Percentiles rank a stretch among this genome's conserved stretches.
Evolutionary conservation across 2,113 vertebrate species (phyloP).

Genomic region (Actenoides hombroni): DNA sequence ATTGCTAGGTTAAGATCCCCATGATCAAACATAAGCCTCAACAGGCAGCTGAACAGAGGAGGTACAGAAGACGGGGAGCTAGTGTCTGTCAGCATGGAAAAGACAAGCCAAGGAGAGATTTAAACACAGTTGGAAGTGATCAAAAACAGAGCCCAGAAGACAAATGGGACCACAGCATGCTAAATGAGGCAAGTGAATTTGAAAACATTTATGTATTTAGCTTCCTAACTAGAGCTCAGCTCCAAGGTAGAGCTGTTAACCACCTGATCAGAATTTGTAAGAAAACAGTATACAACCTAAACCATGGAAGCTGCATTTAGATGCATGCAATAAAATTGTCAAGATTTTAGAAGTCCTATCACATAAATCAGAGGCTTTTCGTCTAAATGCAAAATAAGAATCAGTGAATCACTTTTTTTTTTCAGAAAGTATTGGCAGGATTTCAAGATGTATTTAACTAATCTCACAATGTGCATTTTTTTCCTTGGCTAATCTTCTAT

Average conservation of each 20-base stretch:
- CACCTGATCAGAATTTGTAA: constrained; percentile 14
- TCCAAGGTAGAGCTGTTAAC: constrained; percentile 14
- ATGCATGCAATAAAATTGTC: background rate
- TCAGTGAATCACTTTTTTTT: constrained; percentile 11
- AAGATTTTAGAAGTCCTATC: background rate
- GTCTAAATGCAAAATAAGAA: constrained; percentile 5
- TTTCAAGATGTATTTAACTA: constrained; percentile 30
- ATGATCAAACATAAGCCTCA: background rate
- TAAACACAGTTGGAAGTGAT: constrained; percentile 6
- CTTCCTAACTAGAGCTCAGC: constrained; percentile 4
- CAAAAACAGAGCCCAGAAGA: constrained; percentile 20
- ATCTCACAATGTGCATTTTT: background rate
- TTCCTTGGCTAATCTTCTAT: background rate
- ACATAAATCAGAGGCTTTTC: constrained; percentile 18
- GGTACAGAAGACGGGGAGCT: background rate
- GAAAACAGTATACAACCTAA: background rate
- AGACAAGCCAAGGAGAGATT: background rate
- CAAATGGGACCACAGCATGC: background rate
- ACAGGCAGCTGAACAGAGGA: background rate
- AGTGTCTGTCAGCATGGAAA: background rate
- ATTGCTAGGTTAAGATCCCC: background rate
- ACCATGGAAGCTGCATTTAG: background rate
- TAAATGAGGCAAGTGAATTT: constrained; percentile 46
- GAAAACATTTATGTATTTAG: constrained; percentile 22
- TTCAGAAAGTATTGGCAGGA: background rate